Base-by-base conservation (phyloP, 2,797 vertebrate genomes). In the Knipowitschia caucasica region DNA sequence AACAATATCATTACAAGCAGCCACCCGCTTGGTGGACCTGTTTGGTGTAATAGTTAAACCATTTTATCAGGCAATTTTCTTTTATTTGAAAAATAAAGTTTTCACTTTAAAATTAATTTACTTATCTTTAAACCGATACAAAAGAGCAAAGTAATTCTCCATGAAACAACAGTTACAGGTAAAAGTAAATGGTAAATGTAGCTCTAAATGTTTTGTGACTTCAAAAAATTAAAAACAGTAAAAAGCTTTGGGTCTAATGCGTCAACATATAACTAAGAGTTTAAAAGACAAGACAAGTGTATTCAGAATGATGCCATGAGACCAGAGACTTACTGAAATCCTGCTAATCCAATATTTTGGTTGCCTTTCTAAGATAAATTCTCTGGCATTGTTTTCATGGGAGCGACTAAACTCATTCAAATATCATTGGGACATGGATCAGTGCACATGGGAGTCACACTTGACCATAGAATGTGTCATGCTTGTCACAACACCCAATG, bases 391-490 rank as follows among this genome's bases (percentile, higher is more conserved):
- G 85, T 86, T 69, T 80, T 59, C 73, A 77, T 56, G 67, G 72
- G 73, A 80, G 59, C 34, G 80, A 57, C 65, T 84, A 3, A 70
- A 69, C 75, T 75, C 69, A 65, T 82, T 75, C 76, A 75, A 84
- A 71, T 64, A 80, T 87, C 81, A 86, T 76, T 84, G 82, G 86
- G 78, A 84, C 76, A 43, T 8, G 56, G 76, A 86, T 87, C 77
- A 85, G 45, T 83, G 77, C 70, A 50, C 72, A 66, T 75, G 67
- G 53, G 69, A 76, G 67, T 79, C 80, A 44, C 78, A 81, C 82
- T 87, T 86, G 85, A 88, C 86, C 87, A 81, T 83, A 86, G 86
- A 85, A 87, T 80, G 78, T 75, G 76, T 74, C 71, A 42, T 44
- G 76, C 80, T 87, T 85, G 82, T 87, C 77, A 62, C 80, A 78